Evolutionary conservation across 2,113 vertebrate genomes (phyloP), one percentile per base, ranked within the genome.

Genomic region (Cyanistes caeruleus): DNA sequence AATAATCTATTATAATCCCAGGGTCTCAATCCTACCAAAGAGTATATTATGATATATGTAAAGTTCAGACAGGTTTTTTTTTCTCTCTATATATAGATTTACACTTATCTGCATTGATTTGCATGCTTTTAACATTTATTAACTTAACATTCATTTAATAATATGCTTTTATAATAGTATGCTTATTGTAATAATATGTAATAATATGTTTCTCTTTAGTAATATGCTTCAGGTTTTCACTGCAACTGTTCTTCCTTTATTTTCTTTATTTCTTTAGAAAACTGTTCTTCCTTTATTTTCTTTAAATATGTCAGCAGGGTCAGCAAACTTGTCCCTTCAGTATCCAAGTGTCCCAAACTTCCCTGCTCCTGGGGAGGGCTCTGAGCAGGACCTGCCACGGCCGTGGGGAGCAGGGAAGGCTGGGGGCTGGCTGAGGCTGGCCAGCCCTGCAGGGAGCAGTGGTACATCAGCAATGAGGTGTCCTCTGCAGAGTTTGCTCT

Each of bases 351-450:
- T 55, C 41, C 19, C 8, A 9, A 24, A 8, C 7, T 23, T 10
- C 46, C 17, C 37, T 27, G 17, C 12, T 31, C 17, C 46, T 13
- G 13, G 20, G 0, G 1, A 39, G 11, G 15, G 9, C 48, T 83
- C 33, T 0, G 0, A 48, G 56, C 23, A 43, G 49, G 13, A 7
- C 10, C 20, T 69, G 68, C 15, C 3, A 1, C 23, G 39, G 39
- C 31, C 39, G 35, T 0, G 0, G 52, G 44, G 18, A 49, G 53
- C 23, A 5, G 6, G 20, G 28, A 41, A 56, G 21, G 8, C 23
- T 0, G 5, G 16, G 4, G 11, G 1, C 37, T 51, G 27, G 7
- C 41, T 59, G 33, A 13, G 52, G 28, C n/a, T 68, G 63, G 63
- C 30, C 3, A 5, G 52, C 22, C 17, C 74, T 27, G n/a, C 11